Evolutionary conservation across 2,797 vertebrate genomes (phyloP), one percentile per base, ranked within the genome.

Genomic region (Hippopotamyrus pictus): DNA sequence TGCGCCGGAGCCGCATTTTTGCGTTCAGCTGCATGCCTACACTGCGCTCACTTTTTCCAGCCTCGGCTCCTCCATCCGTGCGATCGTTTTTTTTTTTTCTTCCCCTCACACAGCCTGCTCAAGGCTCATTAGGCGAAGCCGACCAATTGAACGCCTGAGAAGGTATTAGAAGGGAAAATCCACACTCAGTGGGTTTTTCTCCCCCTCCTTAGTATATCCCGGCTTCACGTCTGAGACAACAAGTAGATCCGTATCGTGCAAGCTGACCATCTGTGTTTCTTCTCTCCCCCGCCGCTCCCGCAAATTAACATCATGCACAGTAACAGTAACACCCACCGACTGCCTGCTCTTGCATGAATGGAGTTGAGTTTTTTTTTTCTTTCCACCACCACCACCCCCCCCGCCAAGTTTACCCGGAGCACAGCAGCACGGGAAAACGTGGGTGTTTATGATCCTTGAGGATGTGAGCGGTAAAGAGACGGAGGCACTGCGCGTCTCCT

Each of bases 11-110:
- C 3, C 73, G 91, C 73, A 88, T 90, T 89, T 91, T 91, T 90
- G 46, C 90, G 89, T 90, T 82, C 93, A 93, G 86, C 83, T 90
- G 9, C 48, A 51, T 41, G 53, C 22, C 86, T 91, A 69, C 1
- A 73, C 89, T 92, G 88, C 90, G 90, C 50, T 91, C 89, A 91
- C 44, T 92, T 93, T 93, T 95, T 93, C 92, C 89, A 92, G 87
- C 76, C 88, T 91, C 57, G 7, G 89, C 89, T 91, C 5, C 82
- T 5, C 91, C 57, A 44, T 37, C 65, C 59, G 82, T 54, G 41
- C 88, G 86, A 29, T 51, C 46, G 50, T 37, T 51, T 86, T 51
- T 41, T 33, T 33, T 33, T 85, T 37, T 7, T 14, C 5, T 11
- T 8, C 79, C 79, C 14, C 7, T 51, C 82, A 84, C 22, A 29